Base-by-base conservation (phyloP, 1,140 invertebrate species). In the Ceratosolen solmsi region DNA sequence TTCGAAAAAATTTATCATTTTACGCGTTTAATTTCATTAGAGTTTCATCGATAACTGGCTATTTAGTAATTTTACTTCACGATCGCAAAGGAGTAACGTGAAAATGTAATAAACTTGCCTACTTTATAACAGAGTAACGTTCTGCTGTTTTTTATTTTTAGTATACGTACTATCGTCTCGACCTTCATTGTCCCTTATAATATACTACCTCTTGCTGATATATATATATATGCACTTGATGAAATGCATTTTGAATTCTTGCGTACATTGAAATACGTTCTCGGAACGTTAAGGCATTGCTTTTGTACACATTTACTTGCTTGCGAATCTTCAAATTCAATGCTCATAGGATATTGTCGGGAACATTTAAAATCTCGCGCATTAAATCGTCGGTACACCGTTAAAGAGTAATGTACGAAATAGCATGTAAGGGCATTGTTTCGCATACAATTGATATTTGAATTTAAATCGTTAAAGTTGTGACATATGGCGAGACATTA, bases 81-180 rank as follows among this genome's bases (percentile, higher is more conserved):
- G 2, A 33, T 36, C 22, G 25, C 17, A 36, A n/a, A 33, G 1
- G 58, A 49, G 54, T 41, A 51, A 30, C 38, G 8, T 38, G 17
- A 54, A 68, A 54, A 54, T 0, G 30, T 36, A 70, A 70, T 70
- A 78, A 70, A 63, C 27, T n/a, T 36, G 60, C n/a, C 58, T 49
- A 33, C 27, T 78, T 78, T 70, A 78, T 25, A 25, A 38, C 51
- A 77, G 65, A 49, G 5, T 65, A 56, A 30, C 49, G 3, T 70
- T 15, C 9, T 1, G 56, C n/a, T 13, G 41, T 60, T 27, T 46
- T 49, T 8, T 51, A 27, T 72, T 51, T 7, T 38, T 49, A 1
- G 11, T 63, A 33, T 22, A 17, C 11, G 11, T 54, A 2, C 11
- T 54, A n/a, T 9, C 36, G 22, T 38, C 15, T 38, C 1, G 5